Evolutionary conservation across 2,113 vertebrate species (phyloP).

Genomic region (Fukomys damarensis): DNA sequence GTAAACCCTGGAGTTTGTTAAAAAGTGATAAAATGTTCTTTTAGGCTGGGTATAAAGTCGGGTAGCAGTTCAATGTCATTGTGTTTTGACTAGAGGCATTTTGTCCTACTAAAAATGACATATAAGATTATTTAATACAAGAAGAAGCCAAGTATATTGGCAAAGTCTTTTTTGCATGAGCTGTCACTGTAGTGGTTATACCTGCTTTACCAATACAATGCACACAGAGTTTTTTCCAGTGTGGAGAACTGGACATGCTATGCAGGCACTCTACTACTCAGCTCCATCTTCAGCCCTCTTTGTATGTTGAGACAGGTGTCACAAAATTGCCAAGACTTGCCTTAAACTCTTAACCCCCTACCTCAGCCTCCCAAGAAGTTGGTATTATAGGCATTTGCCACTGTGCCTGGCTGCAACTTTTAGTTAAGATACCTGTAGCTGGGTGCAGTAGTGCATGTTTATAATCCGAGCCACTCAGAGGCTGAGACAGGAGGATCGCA

Average conservation of each 20-base stretch:
- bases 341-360: not conserved
- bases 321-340: not conserved
- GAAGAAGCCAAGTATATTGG: not conserved
- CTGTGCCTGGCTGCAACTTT: not conserved
- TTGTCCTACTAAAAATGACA: constrained; percentile 15
- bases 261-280: not conserved
- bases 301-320: not conserved
- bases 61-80: not conserved
- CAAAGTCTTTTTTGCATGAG: not conserved
- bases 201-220: not conserved
- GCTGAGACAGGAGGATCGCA: not conserved
- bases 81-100: not conserved
- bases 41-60: constrained; percentile 10
- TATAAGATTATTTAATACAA: constrained; percentile 2
- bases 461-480: not conserved
- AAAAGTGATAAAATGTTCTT: constrained; percentile 34
- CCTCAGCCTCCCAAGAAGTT: not conserved
- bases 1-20: constrained; percentile 19
- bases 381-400: not conserved
- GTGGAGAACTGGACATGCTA: not conserved
- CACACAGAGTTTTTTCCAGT: not conserved
- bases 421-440: not conserved
- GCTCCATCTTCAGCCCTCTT: not conserved
- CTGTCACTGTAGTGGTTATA: not conserved
- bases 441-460: not conserved